Conservation (phyloP, 2,797 vertebrate species). For the Rallus crepitans region DNA sequence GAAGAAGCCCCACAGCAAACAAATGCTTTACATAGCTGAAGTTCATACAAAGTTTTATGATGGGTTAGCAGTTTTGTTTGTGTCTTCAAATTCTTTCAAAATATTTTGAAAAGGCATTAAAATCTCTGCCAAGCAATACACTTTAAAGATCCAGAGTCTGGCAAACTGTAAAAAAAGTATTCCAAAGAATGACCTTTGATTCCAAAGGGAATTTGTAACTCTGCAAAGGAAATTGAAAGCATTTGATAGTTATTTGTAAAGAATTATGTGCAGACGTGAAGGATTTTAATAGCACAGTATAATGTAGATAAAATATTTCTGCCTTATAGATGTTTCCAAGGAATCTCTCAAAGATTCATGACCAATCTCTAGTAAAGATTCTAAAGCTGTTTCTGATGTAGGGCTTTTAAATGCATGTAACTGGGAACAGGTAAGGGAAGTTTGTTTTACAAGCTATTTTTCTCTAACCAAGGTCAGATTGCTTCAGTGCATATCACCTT, state of each 20-base stretch:
- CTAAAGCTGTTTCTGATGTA: slow-evolving; percentile 28
- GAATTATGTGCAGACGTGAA: slow-evolving; percentile 22
- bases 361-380: slow-evolving; percentile 12
- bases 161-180: slow-evolving; percentile 1
- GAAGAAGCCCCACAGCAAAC: background rate
- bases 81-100: slow-evolving; percentile 9
- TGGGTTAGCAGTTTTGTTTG: slow-evolving; percentile 8
- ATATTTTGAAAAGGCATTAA: slow-evolving; percentile 46
- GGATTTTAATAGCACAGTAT: slow-evolving; percentile 8
- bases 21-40: background rate
- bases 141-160: background rate
- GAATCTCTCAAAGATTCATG: slow-evolving; percentile 31
- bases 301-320: slow-evolving; percentile 37
- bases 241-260: slow-evolving; percentile 56
- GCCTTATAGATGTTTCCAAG: background rate
- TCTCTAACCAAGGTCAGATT: background rate
- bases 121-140: slow-evolving; percentile 4
- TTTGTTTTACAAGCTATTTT: background rate
- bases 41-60: background rate
- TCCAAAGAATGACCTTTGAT: slow-evolving; percentile 20
- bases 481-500: background rate
- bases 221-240: slow-evolving; percentile 26
- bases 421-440: background rate
- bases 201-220: slow-evolving; percentile 36
- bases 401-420: background rate